These are phyloP conservation scores for Caenorhabditis inopinata DNA, from an alignment of 1,140 invertebrate species.

Conservation along the genomic window DNA sequence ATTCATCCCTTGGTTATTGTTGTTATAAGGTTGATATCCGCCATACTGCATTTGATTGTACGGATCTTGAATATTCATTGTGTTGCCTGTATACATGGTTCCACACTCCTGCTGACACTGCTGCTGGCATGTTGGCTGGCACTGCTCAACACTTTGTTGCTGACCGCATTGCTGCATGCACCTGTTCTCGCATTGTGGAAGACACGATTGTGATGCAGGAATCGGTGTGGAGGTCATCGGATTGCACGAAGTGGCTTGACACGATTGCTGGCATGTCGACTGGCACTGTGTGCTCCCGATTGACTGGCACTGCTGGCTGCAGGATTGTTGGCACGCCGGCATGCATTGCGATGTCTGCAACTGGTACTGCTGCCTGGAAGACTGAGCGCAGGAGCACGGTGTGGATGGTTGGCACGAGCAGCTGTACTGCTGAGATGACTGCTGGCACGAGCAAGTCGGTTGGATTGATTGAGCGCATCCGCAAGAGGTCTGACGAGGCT, in stretches of 20 bases:
- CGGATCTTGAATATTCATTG: not conserved
- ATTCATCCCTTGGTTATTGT: not conserved
- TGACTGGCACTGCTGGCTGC: not conserved
- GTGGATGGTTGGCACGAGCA: not conserved
- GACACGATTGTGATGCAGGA: not conserved
- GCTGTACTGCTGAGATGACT: constrained; percentile 1
- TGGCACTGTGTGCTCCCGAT: not conserved
- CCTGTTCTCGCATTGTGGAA: not conserved
- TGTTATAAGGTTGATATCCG: not conserved
- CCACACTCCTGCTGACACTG: constrained; percentile 21
- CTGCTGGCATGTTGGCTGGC: not conserved
- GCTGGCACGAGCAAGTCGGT: not conserved
- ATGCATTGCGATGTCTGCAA: not conserved
- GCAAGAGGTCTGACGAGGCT: not conserved
- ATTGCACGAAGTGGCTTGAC: not conserved
- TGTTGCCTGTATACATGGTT: not conserved
- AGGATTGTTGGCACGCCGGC: constrained; percentile 1
- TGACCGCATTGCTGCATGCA: not conserved
- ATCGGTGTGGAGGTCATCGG: not conserved
- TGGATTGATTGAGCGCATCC: constrained; percentile 9
- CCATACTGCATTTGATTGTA: constrained; percentile 12
- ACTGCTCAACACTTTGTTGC: not conserved
- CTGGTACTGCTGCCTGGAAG: not conserved
- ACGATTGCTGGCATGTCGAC: constrained; percentile 4
- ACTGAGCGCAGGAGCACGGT: not conserved